These are phyloP conservation scores for Sinohyriopsis cumingii DNA, from an alignment of 2,888 invertebrate genomes.

Conservation along the genomic window DNA sequence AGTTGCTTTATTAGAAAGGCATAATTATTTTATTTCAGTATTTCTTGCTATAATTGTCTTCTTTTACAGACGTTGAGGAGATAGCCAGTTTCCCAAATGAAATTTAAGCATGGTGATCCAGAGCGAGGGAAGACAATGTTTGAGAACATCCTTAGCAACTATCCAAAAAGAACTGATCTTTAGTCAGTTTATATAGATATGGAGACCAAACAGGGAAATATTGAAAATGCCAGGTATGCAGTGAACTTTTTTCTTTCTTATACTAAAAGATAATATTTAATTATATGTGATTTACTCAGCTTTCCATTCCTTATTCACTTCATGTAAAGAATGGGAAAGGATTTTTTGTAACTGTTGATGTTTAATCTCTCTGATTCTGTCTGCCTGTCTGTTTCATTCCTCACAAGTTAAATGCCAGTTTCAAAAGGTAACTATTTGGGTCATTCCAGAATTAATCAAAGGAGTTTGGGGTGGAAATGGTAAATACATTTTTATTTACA, in stretches of 20 bases:
- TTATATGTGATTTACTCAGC: too few relatives aligned
- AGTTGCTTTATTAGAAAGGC: too few relatives aligned
- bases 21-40: neutral
- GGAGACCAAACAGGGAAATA: slow-evolving; percentile 81
- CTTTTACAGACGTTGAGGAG: slow-evolving; percentile 83
- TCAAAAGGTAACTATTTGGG: too few relatives aligned
- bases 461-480: too few relatives aligned
- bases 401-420: too few relatives aligned
- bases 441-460: too few relatives aligned
- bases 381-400: too few relatives aligned
- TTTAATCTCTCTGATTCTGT: too few relatives aligned
- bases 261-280: neutral
- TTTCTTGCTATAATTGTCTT: neutral
- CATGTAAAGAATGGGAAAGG: neutral
- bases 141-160: slow-evolving; percentile 88
- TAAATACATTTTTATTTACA: too few relatives aligned
- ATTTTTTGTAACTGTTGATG: neutral
- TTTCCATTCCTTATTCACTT: neutral
- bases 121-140: slow-evolving; percentile 91
- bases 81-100: slow-evolving; percentile 91
- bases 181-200: slow-evolving; percentile 91
- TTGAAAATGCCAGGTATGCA: slow-evolving; percentile 83
- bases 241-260: too few relatives aligned
- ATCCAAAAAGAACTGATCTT: slow-evolving; percentile 91
- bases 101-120: slow-evolving; percentile 83